Evolutionary conservation across 2,113 vertebrate species (phyloP), one percentile per base, ranked within the genome.

Genomic region (Misgurnus mizolepis): DNA sequence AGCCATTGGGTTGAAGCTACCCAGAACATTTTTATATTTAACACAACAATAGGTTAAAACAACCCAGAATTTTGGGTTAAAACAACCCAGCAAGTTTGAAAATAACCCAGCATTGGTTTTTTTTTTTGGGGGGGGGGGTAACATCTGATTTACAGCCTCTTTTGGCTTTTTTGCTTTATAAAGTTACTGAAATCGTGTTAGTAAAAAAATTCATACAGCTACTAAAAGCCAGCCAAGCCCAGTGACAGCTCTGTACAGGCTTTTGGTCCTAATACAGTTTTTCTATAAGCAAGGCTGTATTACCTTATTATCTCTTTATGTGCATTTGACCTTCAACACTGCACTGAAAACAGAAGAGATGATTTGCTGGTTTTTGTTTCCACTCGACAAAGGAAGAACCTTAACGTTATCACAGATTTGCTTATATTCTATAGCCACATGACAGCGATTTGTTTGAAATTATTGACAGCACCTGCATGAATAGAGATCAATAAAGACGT

Each of bases 301-400:
- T 71, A 72, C 70, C 71, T 85, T 58, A 71, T 82, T 71, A 79
- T 58, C 76, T 85, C 60, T 34, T 34, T 34, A 62, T 76, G 66
- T 66, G 74, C 74, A 66, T 53, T 34, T 76, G 80, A 79, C 65
- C 47, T 70, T 81, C 66, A 65, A 55, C 47, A 81, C 55, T 69
- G 40, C 69, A 72, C 41, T 9, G 73, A 56, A 12, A 71, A 65
- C 47, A 78, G 58, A 71, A 69, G n/a, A 66, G 68, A 58, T 17
- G 11, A 60, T 61, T 43, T 67, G 34, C 55, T 66, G 72, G 39
- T 34, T 17, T 53, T 70, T 74, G 77, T 10, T 58, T 58, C 4
- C 6, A n/a, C 55, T 7, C 7, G 27, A 69, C 27, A 47, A 7
- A 70, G 34, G 12, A 40, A 74, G 14, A 40, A 18, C 6, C 5